These are phyloP conservation scores for Phoeniculus purpureus DNA, from an alignment of 2,797 vertebrate genomes.

Conservation along the genomic window DNA sequence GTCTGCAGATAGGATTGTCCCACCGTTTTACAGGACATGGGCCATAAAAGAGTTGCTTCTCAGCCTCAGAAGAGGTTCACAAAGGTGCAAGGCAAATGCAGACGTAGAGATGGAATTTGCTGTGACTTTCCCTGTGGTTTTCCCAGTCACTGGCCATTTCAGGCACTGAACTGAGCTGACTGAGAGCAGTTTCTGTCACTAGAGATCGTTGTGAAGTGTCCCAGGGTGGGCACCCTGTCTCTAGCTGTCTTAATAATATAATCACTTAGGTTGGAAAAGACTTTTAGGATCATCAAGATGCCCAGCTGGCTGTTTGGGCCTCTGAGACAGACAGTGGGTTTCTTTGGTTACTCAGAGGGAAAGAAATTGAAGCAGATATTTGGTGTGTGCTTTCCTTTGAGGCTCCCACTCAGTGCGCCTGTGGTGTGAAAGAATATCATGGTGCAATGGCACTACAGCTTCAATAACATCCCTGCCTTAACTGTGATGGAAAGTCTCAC, in stretches of 20 bases:
- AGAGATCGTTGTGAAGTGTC: neutral
- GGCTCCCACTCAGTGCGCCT: neutral
- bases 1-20: constrained; percentile 3
- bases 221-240: neutral
- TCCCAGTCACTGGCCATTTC: neutral
- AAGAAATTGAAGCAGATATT: neutral
- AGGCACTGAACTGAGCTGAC: neutral
- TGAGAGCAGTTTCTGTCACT: neutral
- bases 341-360: neutral
- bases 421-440: neutral
- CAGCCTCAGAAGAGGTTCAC: neutral
- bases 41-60: neutral
- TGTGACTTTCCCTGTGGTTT: neutral
- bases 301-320: neutral
- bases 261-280: too few species aligned
- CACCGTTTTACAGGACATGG: neutral
- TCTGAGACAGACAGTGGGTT: neutral
- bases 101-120: neutral
- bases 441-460: neutral
- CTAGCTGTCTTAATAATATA: neutral
- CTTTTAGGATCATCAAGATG: neutral
- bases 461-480: neutral
- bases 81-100: neutral
- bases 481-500: neutral
- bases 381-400: neutral